Base-by-base conservation (phyloP, 1,140 invertebrate species). In the Ganaspis sp. region DNA sequence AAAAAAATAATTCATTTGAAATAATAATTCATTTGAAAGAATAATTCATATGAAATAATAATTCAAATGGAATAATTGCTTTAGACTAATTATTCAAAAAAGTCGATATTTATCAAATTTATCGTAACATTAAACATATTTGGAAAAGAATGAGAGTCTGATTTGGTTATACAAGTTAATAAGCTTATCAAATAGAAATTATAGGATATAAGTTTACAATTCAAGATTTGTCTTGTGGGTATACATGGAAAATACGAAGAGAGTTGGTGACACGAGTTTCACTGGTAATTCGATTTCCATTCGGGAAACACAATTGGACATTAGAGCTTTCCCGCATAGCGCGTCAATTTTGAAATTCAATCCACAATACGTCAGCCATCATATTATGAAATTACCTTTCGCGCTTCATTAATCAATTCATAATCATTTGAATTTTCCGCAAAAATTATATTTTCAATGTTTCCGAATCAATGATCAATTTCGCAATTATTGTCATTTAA, bases 81-180 rank as follows among this genome's bases (percentile, higher is more conserved):
- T n/a, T n/a, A n/a, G n/a, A n/a, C n/a, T n/a, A n/a, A n/a, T n/a
- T n/a, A n/a, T n/a, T n/a, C n/a, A n/a, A n/a, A n/a, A n/a, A n/a
- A n/a, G n/a, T n/a, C n/a, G n/a, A n/a, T n/a, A n/a, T n/a, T n/a
- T n/a, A n/a, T n/a, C n/a, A n/a, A n/a, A n/a, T n/a, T n/a, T n/a
- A n/a, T n/a, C n/a, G n/a, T n/a, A n/a, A n/a, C n/a, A n/a, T n/a
- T n/a, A n/a, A n/a, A n/a, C n/a, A n/a, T n/a, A n/a, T n/a, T n/a
- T n/a, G n/a, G n/a, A n/a, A 53, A 53, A 11, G 29, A 49, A 17
- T 23, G 29, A 15, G 9, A 58, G 37, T 9, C n/a, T 23, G 73
- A 82, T 26, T 87, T 72, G 34, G 38, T 70, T 58, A 83, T 81
- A 87, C 49, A 69, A 69, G 23, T 73, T 29, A 88, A 78, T 87